phyloP scores from a whole-genome alignment of 2,797 vertebrate species.

The Myotis daubentonii region DNA sequence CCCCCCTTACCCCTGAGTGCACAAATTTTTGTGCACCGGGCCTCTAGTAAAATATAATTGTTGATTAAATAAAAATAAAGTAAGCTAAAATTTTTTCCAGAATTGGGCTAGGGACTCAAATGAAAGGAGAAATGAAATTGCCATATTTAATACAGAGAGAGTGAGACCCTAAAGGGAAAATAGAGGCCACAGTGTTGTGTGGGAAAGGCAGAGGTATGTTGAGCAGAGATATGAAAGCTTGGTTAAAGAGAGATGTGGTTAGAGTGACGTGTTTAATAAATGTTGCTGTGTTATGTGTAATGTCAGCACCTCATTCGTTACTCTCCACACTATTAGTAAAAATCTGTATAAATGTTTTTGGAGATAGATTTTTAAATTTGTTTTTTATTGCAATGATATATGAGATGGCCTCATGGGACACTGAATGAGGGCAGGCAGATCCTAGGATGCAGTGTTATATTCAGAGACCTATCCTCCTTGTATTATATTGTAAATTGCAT shows the following conservation, averaged over 20 bases:
- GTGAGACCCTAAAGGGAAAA: background rate
- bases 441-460: background rate
- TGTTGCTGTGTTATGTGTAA: background rate
- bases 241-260: background rate
- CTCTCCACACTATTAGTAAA: background rate
- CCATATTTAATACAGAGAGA: background rate
- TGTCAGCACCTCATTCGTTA: background rate
- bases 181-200: accelerated
- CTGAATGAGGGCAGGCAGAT: background rate
- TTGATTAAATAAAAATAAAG: background rate
- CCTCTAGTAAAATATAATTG: background rate
- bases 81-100: background rate
- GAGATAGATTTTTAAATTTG: background rate
- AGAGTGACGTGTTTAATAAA: background rate
- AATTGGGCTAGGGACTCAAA: background rate
- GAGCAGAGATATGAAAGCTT: background rate
- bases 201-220: background rate
- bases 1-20: too few species aligned
- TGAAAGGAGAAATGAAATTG: background rate
- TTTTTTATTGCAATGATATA: background rate
- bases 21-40: too few species aligned
- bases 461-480: accelerated
- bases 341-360: background rate
- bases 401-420: background rate
- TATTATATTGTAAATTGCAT: background rate